Conservation (phyloP, 2,888 invertebrate genomes). For the Actias luna region DNA sequence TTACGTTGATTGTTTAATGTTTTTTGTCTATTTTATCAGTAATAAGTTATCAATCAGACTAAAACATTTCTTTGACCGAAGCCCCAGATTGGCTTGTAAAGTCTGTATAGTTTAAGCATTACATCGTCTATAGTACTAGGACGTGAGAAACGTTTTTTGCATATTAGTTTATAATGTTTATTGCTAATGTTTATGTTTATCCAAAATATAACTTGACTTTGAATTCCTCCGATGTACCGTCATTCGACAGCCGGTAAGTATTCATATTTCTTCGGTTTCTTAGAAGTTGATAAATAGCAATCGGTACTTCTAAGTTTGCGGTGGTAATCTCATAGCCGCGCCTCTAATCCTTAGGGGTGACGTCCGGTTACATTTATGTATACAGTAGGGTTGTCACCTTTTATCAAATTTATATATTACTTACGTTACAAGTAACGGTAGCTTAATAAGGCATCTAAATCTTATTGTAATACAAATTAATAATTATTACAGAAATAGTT, state of each 20-base stretch:
- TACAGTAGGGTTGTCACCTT: conserved; percentile 57
- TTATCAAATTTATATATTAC: not conserved
- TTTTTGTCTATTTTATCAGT: not conserved
- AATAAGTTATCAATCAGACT: not conserved
- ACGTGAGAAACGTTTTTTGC: not conserved
- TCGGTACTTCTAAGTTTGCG: conserved; percentile 79
- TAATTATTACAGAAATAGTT: not conserved
- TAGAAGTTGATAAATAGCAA: conserved; percentile 52
- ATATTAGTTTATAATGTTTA: not conserved
- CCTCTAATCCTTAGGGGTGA: conserved; percentile 80
- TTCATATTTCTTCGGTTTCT: conserved; percentile 22
- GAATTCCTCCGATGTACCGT: not conserved
- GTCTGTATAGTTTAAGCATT: not conserved
- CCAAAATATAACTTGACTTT: not conserved
- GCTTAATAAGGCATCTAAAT: not conserved
- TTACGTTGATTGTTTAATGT: not conserved
- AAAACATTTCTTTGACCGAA: not conserved
- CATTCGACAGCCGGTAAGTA: not conserved
- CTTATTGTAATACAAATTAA: not conserved
- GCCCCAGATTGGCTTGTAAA: not conserved
- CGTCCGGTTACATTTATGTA: conserved; percentile 68
- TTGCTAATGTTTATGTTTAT: not conserved
- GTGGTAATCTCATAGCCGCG: conserved; percentile 79
- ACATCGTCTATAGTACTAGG: not conserved
- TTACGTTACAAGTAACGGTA: not conserved